Percentiles rank a stretch among this genome's conserved stretches.
Evolutionary conservation across 1,140 invertebrate genomes (phyloP).

Genomic region (Pseudobourletiella spinata): DNA sequence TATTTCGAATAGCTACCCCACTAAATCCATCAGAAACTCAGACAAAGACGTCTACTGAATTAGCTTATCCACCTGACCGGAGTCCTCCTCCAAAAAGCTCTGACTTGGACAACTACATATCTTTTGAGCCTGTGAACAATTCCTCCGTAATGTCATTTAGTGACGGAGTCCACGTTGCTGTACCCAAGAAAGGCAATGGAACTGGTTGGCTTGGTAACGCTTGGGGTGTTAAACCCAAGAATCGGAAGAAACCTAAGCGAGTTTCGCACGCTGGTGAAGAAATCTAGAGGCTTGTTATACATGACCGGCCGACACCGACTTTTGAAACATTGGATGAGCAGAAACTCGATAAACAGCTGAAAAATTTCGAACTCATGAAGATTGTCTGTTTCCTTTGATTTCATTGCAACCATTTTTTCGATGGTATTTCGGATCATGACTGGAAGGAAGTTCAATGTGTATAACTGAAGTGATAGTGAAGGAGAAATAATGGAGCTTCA

Average conservation of each 20-base stretch:
- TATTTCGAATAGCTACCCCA: slow-evolving; percentile 66
- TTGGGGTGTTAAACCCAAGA: slow-evolving; percentile 24
- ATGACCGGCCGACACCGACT: too few relatives aligned
- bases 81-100: slow-evolving; percentile 11
- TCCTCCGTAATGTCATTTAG: background rate
- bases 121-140: slow-evolving; percentile 14
- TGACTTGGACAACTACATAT: slow-evolving; percentile 29
- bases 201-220: slow-evolving; percentile 33
- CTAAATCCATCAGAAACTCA: slow-evolving; percentile 58
- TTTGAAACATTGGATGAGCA: too few relatives aligned
- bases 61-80: slow-evolving; percentile 15
- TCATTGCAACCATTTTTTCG: too few relatives aligned
- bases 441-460: too few relatives aligned
- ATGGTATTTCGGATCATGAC: too few relatives aligned
- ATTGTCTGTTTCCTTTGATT: too few relatives aligned
- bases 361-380: too few relatives aligned
- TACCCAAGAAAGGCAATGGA: slow-evolving; percentile 11
- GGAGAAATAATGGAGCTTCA: too few relatives aligned
- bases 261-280: too few relatives aligned
- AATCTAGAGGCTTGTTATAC: too few relatives aligned
- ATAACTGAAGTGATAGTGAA: too few relatives aligned
- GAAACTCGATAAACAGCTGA: too few relatives aligned
- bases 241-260: slow-evolving; percentile 16
- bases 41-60: slow-evolving; percentile 43
- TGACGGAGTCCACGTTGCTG: background rate